phyloP scores from a whole-genome alignment of 2,113 vertebrate species.

The Toxotes jaculatrix region DNA sequence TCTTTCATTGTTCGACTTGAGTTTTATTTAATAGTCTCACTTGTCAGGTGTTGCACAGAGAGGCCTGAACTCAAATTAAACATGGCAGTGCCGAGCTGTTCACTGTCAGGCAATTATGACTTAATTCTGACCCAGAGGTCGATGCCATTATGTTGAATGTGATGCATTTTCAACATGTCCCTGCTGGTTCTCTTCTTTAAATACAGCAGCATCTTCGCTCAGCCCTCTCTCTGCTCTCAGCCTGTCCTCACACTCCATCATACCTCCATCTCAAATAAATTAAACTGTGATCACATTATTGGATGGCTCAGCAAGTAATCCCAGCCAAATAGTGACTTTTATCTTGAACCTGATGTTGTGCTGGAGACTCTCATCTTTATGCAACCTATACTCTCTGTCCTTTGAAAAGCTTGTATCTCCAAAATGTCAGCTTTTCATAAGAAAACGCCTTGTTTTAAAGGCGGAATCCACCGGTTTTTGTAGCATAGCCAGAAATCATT shows the following conservation, averaged over 20 bases:
- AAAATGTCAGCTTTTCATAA: background rate
- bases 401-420: background rate
- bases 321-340: slow-evolving; percentile 8
- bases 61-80: slow-evolving; percentile 50
- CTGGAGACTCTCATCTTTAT: background rate
- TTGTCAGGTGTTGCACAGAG: slow-evolving; percentile 16
- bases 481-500: background rate
- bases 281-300: slow-evolving; percentile 31
- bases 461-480: too few relatives aligned
- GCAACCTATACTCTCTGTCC: background rate
- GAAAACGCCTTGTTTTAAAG: background rate
- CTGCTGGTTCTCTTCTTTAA: slow-evolving; percentile 17
- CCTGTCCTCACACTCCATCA: background rate
- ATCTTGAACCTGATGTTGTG: slow-evolving; percentile 5
- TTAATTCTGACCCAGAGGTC: slow-evolving; percentile 50
- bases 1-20: slow-evolving; percentile 21
- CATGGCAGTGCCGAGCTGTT: slow-evolving; percentile 37
- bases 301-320: slow-evolving; percentile 4
- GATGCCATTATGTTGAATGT: slow-evolving; percentile 37
- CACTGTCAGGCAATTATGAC: slow-evolving; percentile 22
- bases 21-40: slow-evolving; percentile 48
- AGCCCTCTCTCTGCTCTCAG: background rate
- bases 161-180: slow-evolving; percentile 27
- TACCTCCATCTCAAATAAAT: slow-evolving; percentile 31
- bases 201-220: background rate